These are phyloP conservation scores for human (Homo sapiens) DNA, from an alignment of 2,113 vertebrate genomes.

Conservation along the genomic window DNA sequence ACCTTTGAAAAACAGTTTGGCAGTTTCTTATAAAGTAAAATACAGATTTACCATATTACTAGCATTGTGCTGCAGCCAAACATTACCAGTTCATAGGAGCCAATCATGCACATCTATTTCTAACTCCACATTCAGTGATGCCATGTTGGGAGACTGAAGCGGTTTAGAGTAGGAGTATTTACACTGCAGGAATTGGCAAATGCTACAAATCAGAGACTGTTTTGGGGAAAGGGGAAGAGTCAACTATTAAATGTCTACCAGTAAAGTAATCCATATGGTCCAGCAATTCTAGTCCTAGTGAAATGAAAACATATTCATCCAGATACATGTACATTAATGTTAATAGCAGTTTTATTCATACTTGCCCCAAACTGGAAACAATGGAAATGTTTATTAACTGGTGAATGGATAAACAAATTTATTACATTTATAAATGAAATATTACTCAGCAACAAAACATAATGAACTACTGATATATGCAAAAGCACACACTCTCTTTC, in stretches of 20 bases:
- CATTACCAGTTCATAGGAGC: background rate
- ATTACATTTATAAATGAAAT: background rate
- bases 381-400: background rate
- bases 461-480: background rate
- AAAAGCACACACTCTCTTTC: background rate
- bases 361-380: background rate
- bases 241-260: background rate
- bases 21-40: background rate
- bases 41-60: background rate
- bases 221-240: too few relatives aligned
- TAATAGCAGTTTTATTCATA: background rate
- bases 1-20: background rate
- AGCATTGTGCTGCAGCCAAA: background rate
- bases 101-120: background rate
- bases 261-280: background rate
- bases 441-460: background rate
- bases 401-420: background rate
- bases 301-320: background rate
- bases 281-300: background rate
- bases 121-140: background rate
- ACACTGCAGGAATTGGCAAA: background rate
- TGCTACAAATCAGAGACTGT: background rate
- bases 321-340: background rate
- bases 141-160: background rate
- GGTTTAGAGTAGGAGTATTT: background rate